phyloP scores from a whole-genome alignment of 2,113 vertebrate genomes.

The Morone chrysops region DNA sequence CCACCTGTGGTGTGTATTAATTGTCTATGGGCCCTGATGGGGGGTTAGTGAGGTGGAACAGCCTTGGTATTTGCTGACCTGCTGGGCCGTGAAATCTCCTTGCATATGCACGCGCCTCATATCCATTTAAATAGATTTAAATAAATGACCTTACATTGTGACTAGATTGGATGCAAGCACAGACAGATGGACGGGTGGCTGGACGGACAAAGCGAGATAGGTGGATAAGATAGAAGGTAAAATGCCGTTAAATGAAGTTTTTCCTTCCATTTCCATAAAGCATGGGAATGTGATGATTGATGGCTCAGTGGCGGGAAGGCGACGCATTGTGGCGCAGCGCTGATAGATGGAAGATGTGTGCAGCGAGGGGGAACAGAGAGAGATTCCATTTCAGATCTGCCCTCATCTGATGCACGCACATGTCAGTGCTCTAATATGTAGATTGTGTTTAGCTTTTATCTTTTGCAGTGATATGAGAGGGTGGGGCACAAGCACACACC shows the following conservation, averaged over 20 bases:
- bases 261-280: slow-evolving; percentile 68
- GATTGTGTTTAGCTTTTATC: slow-evolving; percentile 75
- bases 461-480: slow-evolving; percentile 26
- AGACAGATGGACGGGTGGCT: slow-evolving; percentile 8
- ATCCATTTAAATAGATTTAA: slow-evolving; percentile 78
- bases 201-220: slow-evolving; percentile 33
- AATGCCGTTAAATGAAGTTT: slow-evolving; percentile 64
- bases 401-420: slow-evolving; percentile 58
- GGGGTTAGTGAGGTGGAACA: slow-evolving; percentile 63
- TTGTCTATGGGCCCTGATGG: slow-evolving; percentile 53
- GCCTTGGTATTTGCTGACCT: slow-evolving; percentile 74
- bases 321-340: slow-evolving; percentile 29
- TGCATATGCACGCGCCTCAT: slow-evolving; percentile 62
- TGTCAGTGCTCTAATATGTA: slow-evolving; percentile 70
- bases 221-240: slow-evolving; percentile 47
- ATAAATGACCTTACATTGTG: slow-evolving; percentile 62
- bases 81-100: slow-evolving; percentile 62
- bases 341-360: slow-evolving; percentile 75
- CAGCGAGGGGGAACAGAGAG: slow-evolving; percentile 72
- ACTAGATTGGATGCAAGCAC: slow-evolving; percentile 39
- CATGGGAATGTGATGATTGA: slow-evolving; percentile 74
- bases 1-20: slow-evolving; percentile 69
- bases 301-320: slow-evolving; percentile 56
- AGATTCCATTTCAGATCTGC: slow-evolving; percentile 80
- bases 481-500: neutral